phyloP scores from a whole-genome alignment of 2,888 invertebrate species.

The Ornithoptera alexandrae region DNA sequence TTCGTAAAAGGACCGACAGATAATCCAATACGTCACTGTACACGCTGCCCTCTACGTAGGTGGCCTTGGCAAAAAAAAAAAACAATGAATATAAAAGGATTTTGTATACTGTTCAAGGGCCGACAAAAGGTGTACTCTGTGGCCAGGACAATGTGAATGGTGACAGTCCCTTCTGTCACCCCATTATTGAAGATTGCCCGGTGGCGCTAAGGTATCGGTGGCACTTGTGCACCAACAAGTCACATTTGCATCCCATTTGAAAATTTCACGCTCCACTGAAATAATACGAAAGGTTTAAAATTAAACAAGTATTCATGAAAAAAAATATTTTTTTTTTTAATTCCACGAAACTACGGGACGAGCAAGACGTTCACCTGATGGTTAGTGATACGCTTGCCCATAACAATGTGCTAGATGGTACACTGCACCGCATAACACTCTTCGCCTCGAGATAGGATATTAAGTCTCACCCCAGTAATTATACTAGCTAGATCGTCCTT shows the following conservation, averaged over 20 bases:
- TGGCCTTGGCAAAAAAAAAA: conserved; percentile 46
- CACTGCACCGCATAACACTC: too few species aligned
- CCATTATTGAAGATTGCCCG: conserved; percentile 55
- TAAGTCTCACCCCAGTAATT: too few species aligned
- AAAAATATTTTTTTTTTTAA: too few species aligned
- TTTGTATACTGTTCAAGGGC: conserved; percentile 33
- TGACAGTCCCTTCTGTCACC: conserved; percentile 49
- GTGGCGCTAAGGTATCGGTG: conserved; percentile 66
- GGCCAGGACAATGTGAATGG: conserved; percentile 54
- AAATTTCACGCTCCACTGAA: neutral
- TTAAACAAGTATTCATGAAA: neutral
- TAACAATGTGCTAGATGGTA: too few species aligned
- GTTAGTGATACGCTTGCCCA: too few species aligned
- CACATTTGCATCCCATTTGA: conserved; percentile 47
- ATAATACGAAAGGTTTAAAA: conserved; percentile 49
- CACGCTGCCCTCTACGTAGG: conserved; percentile 53
- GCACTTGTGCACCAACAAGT: conserved; percentile 55
- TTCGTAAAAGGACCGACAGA: conserved; percentile 36
- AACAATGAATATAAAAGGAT: conserved; percentile 23
- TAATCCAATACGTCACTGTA: conserved; percentile 45
- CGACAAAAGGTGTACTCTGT: conserved; percentile 56
- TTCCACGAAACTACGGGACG: too few species aligned
- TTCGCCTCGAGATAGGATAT: too few species aligned
- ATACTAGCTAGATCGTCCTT: too few species aligned
- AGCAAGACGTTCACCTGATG: too few species aligned